Conservation (phyloP, 2,797 vertebrate genomes). For the Cyprinodon diabolis region DNA sequence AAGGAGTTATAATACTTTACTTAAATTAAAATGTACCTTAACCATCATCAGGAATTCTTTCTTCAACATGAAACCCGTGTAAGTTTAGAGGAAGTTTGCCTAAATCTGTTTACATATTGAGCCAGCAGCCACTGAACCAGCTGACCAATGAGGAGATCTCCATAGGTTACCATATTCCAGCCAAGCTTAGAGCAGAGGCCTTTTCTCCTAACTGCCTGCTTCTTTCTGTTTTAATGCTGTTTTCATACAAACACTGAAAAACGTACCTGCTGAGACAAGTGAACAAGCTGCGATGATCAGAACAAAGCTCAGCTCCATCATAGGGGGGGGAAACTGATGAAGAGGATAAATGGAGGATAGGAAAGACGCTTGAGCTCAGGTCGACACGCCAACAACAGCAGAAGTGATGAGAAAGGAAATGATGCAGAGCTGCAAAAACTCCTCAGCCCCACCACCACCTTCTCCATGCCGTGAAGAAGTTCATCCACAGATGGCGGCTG, state of each 20-base stretch:
- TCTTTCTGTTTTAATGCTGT: not conserved
- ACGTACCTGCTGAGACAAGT: conserved; percentile 59
- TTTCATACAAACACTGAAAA: not conserved
- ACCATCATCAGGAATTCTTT: not conserved
- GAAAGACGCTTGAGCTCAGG: conserved; percentile 24
- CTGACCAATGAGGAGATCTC: not conserved
- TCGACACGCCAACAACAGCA: conserved; percentile 38
- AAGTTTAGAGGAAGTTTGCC: not conserved
- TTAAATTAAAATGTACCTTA: too few relatives aligned
- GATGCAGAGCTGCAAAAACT: conserved; percentile 62
- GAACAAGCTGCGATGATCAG: conserved; percentile 43
- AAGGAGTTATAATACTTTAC: too few relatives aligned
- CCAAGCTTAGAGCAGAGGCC: not conserved
- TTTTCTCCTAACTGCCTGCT: too few relatives aligned
- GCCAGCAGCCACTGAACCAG: not conserved
- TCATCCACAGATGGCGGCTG: conserved; percentile 45
- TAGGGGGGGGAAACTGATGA: not conserved
- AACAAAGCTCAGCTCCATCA: conserved; percentile 64
- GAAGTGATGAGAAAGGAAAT: conserved; percentile 74
- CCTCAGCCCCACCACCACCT: conserved; percentile 34
- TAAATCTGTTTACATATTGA: not conserved
- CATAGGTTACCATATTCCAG: not conserved
- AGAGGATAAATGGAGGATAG: conserved; percentile 4
- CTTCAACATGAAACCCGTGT: not conserved
- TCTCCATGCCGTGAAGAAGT: conserved; percentile 64